Evolutionary conservation across 37 sponge, comb jelly and placozoan species (phyloP).

Genomic region (Oscarella lobularis): DNA sequence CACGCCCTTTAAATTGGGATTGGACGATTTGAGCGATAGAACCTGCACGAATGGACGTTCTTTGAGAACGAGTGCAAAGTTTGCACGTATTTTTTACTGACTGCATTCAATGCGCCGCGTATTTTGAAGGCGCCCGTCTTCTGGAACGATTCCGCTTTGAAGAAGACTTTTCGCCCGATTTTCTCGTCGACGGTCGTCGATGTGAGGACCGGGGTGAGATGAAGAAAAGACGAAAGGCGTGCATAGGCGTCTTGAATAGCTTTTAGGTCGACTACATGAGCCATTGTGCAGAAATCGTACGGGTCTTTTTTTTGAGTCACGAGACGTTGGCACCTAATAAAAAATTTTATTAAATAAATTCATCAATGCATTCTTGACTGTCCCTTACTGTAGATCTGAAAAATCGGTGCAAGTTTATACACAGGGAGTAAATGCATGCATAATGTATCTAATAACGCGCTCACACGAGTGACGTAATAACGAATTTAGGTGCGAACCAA

Average conservation of each 20-base stretch:
- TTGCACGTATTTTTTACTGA: not conserved
- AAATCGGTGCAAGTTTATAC: no score
- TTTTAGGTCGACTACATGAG: not conserved
- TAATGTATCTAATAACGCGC: no score
- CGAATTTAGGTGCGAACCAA: no score
- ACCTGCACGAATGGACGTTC: not conserved
- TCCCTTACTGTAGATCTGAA: no score
- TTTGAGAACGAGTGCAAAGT: not conserved
- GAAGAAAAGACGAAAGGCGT: not conserved
- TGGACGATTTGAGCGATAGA: not conserved
- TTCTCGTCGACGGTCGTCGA: not conserved
- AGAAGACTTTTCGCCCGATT: not conserved
- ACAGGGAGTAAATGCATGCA: no score
- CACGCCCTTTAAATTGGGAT: not conserved
- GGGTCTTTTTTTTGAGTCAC: no score
- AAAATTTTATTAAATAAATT: no score
- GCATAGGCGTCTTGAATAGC: not conserved
- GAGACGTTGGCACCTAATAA: no score
- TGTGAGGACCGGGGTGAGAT: not conserved
- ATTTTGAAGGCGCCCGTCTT: constrained; percentile 22
- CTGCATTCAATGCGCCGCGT: constrained; percentile 54
- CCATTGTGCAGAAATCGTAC: no score
- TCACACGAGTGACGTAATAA: no score
- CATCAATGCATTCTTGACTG: no score
- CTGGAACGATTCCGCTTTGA: not conserved